phyloP scores from a whole-genome alignment of 1,140 invertebrate species.

The Charaxes varanes region DNA sequence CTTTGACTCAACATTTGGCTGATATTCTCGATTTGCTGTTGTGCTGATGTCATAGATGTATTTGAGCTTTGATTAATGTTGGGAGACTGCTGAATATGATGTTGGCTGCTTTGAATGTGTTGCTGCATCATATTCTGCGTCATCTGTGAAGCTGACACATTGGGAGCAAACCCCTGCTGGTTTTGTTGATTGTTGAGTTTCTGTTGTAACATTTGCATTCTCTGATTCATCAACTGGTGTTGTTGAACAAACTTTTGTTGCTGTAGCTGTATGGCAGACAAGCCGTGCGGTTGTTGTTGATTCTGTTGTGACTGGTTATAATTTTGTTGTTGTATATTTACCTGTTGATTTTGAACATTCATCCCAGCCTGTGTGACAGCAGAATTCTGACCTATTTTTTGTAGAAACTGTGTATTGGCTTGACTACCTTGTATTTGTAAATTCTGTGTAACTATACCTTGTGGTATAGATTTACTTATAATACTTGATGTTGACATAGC shows the following conservation, averaged over 20 bases:
- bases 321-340: constrained; percentile 46
- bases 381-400: constrained; percentile 58
- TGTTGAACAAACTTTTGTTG: constrained; percentile 71
- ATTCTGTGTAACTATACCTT: constrained; percentile 62
- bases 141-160: constrained; percentile 53
- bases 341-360: constrained; percentile 50
- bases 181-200: constrained; percentile 47
- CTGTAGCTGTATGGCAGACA: constrained; percentile 64
- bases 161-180: constrained; percentile 59
- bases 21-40: constrained; percentile 68
- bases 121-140: constrained; percentile 60
- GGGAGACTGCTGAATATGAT: constrained; percentile 59
- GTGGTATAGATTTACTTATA: constrained; percentile 62
- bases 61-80: constrained; percentile 49
- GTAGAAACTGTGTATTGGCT: constrained; percentile 53
- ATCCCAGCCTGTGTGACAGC: constrained; percentile 53
- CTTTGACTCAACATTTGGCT: constrained; percentile 67
- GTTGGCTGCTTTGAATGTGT: constrained; percentile 54
- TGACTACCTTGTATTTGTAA: constrained; percentile 65
- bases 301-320: constrained; percentile 25
- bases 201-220: constrained; percentile 68
- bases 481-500: constrained; percentile 52
- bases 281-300: constrained; percentile 52
- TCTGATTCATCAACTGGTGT: constrained; percentile 45
- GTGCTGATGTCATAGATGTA: constrained; percentile 55